A percentile compares a stretch with the other conserved stretches of the same genome.
Evolutionary conservation across 35 echinoderm and acorn worm species (phyloP).

Genomic region (Hemicentrotus pulcherrimus): DNA sequence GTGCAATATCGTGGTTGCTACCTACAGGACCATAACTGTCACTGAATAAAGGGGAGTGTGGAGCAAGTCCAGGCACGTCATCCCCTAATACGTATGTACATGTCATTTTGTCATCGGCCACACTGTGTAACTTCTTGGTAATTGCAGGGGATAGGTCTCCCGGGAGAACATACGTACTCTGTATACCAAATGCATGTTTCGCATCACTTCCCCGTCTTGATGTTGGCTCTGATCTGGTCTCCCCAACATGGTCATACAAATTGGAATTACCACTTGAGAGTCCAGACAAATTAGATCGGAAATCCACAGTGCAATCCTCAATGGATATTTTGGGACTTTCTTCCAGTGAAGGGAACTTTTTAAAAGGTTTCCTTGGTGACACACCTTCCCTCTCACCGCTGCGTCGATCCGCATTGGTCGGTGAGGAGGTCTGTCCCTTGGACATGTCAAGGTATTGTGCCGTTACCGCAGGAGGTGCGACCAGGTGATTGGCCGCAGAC

Average conservation of each 20-base stretch:
- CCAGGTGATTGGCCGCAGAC: not conserved
- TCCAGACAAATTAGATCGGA: not conserved
- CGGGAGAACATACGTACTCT: not conserved
- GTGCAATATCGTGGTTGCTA: not conserved
- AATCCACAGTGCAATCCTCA: not conserved
- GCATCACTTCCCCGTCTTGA: not conserved
- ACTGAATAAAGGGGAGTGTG: not conserved
- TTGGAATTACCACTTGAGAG: not conserved
- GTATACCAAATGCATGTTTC: not conserved
- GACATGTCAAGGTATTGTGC: not conserved
- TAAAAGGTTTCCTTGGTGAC: not conserved
- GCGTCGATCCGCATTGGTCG: not conserved
- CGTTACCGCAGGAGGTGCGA: not conserved
- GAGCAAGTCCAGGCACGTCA: not conserved
- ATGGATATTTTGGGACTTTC: not conserved
- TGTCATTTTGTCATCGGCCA: not conserved
- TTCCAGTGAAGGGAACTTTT: not conserved
- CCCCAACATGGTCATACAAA: not conserved
- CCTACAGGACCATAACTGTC: slow-evolving; percentile 11
- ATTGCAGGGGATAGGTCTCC: not conserved
- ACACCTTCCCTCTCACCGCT: not conserved
- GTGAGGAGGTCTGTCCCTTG: not conserved
- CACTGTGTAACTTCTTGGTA: not conserved
- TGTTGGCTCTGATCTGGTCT: not conserved
- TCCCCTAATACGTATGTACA: not conserved